These are phyloP conservation scores for Anastrepha ludens DNA, from an alignment of 1,140 invertebrate species.

Conservation along the genomic window DNA sequence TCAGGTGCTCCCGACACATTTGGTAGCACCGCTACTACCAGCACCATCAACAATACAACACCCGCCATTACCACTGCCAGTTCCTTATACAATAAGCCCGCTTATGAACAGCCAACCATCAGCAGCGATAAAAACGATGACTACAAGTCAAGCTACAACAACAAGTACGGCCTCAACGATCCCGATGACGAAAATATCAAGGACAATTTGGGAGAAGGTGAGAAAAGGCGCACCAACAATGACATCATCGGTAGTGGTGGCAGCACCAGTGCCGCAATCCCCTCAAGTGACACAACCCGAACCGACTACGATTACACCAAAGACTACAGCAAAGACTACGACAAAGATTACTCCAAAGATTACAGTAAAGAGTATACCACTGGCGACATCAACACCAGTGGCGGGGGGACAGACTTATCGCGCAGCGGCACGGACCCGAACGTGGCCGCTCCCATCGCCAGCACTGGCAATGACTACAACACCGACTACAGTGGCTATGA, in stretches of 20 bases:
- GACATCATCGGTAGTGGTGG: conserved; percentile 62
- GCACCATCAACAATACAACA: conserved; percentile 57
- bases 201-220: conserved; percentile 72
- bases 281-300: conserved; percentile 58
- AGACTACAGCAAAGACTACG: conserved; percentile 28
- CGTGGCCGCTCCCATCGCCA: conserved; percentile 58
- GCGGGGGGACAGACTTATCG: conserved; percentile 26
- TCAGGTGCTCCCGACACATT: conserved; percentile 56
- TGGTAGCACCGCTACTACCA: conserved; percentile 59
- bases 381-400: not conserved
- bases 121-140: conserved; percentile 31
- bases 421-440: not conserved
- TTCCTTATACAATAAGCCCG: conserved; percentile 50
- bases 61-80: conserved; percentile 57
- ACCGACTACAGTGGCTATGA: conserved; percentile 69
- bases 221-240: conserved; percentile 62
- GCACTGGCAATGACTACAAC: conserved; percentile 64
- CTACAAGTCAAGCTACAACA: conserved; percentile 55
- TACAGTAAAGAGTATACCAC: not conserved
- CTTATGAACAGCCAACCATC: conserved; percentile 10
- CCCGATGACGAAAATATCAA: conserved; percentile 74
- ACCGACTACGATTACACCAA: conserved; percentile 43
- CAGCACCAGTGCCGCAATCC: conserved; percentile 49
- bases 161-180: conserved; percentile 68
- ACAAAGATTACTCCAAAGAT: conserved; percentile 23